These are phyloP conservation scores for Ammodytes marinus DNA, from an alignment of 2,113 vertebrate species.

Conservation along the genomic window DNA sequence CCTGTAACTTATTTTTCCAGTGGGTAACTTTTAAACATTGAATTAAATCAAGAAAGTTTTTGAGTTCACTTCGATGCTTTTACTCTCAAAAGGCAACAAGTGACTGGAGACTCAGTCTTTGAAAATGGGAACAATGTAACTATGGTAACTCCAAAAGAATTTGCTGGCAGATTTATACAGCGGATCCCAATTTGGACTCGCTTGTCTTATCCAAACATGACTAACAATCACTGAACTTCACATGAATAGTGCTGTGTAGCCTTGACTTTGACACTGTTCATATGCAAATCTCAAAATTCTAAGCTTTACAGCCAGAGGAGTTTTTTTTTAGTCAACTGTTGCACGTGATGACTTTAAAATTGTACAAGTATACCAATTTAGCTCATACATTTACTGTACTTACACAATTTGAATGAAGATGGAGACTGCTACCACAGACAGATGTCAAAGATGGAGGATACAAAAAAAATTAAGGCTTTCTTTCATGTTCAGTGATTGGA, in stretches of 20 bases:
- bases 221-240: not conserved
- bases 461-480: too few species aligned
- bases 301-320: not conserved
- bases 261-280: not conserved
- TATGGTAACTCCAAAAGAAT: not conserved
- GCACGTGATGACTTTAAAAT: not conserved
- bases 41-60: constrained; percentile 1
- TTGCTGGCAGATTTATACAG: not conserved
- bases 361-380: not conserved
- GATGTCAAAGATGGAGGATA: not conserved
- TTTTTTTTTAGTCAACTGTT: not conserved
- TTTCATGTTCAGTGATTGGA: not conserved
- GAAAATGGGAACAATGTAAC: not conserved
- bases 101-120: constrained; percentile 1
- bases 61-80: not conserved
- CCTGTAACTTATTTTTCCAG: too few species aligned
- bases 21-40: not conserved
- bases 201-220: not conserved
- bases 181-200: not conserved
- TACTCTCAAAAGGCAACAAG: not conserved
- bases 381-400: not conserved
- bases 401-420: not conserved
- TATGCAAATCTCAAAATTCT: constrained; percentile 6
- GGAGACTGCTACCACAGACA: too few species aligned
- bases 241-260: not conserved